Base-by-base conservation (phyloP, 2,113 vertebrate species). In the Plotosus lineatus region DNA sequence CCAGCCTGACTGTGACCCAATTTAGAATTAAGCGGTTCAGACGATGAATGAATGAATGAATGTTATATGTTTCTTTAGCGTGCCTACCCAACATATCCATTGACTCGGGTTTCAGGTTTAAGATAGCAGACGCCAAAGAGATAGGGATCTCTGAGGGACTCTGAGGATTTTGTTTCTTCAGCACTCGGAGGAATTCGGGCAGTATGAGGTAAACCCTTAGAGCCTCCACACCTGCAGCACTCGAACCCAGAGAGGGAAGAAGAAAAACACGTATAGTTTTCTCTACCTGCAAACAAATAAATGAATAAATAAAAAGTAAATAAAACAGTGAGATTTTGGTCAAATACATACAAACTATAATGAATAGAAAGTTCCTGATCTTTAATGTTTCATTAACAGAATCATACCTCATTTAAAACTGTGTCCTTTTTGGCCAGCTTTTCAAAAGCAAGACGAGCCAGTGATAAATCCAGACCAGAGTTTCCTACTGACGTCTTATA, bases 41-140 rank as follows among this genome's bases (percentile, higher is more conserved):
- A n/a, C n/a, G n/a, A n/a, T n/a, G n/a, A n/a, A n/a, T n/a, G n/a
- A n/a, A n/a, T n/a, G n/a, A n/a, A n/a, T n/a, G n/a, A n/a, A n/a
- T n/a, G n/a, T n/a, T n/a, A n/a, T n/a, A n/a, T n/a, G n/a, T n/a
- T n/a, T n/a, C 3, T 19, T 23, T 56, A 56, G 11, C 38, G 46
- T 26, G 66, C 79, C 28, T 76, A 92, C 92, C 88, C 74, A 92
- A 78, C 72, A 89, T 80, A 58, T 74, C 75, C 7, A 90, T 81
- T 72, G 75, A 88, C 8, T 80, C 81, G 19, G 23, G 26, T 1
- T 88, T 75, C 73, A 92, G 60, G 1, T 77, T 61, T 2, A 79
- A 21, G 26, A 91, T 36, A 0, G 88, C 83, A 5, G 42, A 44
- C 0, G 90, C 90, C 0, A 90, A 56, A 0, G 40, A 74, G 19